A percentile compares a stretch with the other conserved stretches of the same genome.
Evolutionary conservation across 1,140 invertebrate genomes (phyloP).

Genomic region (Pogonomyrmex barbatus): DNA sequence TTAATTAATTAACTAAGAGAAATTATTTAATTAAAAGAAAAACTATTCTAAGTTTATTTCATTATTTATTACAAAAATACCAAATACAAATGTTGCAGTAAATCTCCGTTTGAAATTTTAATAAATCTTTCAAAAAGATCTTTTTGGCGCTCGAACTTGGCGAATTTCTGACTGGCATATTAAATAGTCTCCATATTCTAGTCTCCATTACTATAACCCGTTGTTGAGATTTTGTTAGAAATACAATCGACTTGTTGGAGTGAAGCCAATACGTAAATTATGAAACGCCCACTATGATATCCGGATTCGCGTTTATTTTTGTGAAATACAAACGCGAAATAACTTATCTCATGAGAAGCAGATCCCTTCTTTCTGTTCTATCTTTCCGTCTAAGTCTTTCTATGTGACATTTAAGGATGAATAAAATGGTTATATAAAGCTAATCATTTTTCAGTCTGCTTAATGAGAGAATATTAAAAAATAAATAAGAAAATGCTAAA

Average conservation of each 20-base stretch:
- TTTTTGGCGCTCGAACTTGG: not conserved
- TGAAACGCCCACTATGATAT: conserved; percentile 42
- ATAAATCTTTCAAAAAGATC: not conserved
- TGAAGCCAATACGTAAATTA: conserved; percentile 79
- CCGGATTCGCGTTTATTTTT: conserved; percentile 62
- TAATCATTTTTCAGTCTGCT: conserved; percentile 32
- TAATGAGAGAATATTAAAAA: not conserved
- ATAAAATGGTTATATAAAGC: not conserved
- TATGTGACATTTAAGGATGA: not conserved
- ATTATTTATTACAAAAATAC: not conserved
- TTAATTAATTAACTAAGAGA: not conserved
- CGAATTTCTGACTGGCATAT: not conserved
- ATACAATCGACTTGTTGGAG: conserved; percentile 72
- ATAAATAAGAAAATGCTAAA: not conserved
- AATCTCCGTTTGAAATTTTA: not conserved
- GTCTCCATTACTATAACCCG: not conserved
- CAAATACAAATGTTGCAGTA: not conserved
- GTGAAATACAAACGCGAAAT: conserved; percentile 79
- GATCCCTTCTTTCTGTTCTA: conserved; percentile 19
- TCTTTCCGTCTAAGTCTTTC: not conserved
- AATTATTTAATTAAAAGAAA: not conserved
- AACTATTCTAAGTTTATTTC: not conserved
- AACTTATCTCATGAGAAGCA: conserved; percentile 73
- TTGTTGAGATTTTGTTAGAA: conserved; percentile 22
- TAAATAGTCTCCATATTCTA: conserved; percentile 2